Percentiles rank a stretch among this genome's conserved stretches.
These are phyloP conservation scores for Setophaga coronata DNA, from an alignment of 2,113 vertebrate species.

Conservation along the genomic window DNA sequence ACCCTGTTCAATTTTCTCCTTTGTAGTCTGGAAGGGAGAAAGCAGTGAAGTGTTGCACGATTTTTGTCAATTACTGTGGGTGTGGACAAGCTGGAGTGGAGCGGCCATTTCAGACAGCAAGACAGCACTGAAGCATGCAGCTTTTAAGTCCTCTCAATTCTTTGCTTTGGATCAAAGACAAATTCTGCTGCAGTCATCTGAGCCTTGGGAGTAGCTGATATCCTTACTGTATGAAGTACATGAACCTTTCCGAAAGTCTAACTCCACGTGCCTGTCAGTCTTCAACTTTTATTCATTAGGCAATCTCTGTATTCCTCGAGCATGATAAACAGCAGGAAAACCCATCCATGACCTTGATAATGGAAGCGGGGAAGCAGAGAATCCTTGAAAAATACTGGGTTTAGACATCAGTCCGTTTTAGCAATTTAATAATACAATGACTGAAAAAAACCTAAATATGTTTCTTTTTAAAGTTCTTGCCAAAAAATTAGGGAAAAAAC, in stretches of 20 bases:
- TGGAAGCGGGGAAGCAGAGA: not conserved
- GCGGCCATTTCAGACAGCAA: not conserved
- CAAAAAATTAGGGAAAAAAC: not conserved
- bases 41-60: not conserved
- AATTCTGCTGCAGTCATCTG: not conserved
- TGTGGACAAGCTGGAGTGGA: not conserved
- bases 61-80: not conserved
- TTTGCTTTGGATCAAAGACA: not conserved
- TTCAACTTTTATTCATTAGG: not conserved
- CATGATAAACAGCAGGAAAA: not conserved
- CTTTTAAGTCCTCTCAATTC: not conserved
- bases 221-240: not conserved
- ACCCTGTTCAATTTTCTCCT: not conserved
- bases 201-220: not conserved
- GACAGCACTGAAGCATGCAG: not conserved
- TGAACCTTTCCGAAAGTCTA: not conserved
- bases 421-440: slow-evolving; percentile 18
- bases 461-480: slow-evolving; percentile 14
- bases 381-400: not conserved
- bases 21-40: not conserved
- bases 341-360: not conserved
- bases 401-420: not conserved
- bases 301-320: not conserved
- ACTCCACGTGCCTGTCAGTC: not conserved
- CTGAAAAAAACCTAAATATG: not conserved